Evolutionary conservation across 2,888 invertebrate species (phyloP), one percentile per base, ranked within the genome.

Genomic region (Cephus pygmeus): DNA sequence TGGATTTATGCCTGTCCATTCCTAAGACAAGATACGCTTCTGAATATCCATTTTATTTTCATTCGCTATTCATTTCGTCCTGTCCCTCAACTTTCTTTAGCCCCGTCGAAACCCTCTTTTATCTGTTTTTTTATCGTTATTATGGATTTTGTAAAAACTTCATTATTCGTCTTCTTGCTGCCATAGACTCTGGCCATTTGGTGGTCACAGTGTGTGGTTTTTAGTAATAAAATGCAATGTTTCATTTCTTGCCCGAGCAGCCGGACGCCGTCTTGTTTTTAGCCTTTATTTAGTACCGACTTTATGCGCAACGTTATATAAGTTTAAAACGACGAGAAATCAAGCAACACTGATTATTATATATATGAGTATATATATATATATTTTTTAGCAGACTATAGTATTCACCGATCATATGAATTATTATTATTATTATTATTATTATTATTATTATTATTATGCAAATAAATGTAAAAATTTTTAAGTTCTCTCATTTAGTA

Each of bases 401-500:
- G 85, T 81, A 82, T 82, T 85, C 77, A 82, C 82, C 80, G 73
- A 79, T 79, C 75, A 78, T 75, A 80, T 71, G 75, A 74, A 79
- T 77, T 74, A 79, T 69, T 78, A 78, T 76, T 75, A 77, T 78
- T 76, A 75, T 69, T 79, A 79, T 12, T 85, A 87, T 79, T 80
- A 83, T 79, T 81, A 83, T 79, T 80, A 81, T 83, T 80, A 83
- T 77, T 85, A 85, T 76, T 87, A 86, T 85, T 84, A 86, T 86
- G 86, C 82, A 85, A 89, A 87, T 87, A 87, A 88, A 88, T 86
- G 87, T 90, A 89, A 87, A 89, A 85, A 88, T 87, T 86, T 88
- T 86, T 85, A 87, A 88, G 83, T 89, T 86, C 83, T 84, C 79
- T 83, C 79, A 78, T 82, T 86, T 85, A 81, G 80, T 84, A 85